Conservation (phyloP, 2,113 vertebrate genomes). For the Coreoperca whiteheadi region DNA sequence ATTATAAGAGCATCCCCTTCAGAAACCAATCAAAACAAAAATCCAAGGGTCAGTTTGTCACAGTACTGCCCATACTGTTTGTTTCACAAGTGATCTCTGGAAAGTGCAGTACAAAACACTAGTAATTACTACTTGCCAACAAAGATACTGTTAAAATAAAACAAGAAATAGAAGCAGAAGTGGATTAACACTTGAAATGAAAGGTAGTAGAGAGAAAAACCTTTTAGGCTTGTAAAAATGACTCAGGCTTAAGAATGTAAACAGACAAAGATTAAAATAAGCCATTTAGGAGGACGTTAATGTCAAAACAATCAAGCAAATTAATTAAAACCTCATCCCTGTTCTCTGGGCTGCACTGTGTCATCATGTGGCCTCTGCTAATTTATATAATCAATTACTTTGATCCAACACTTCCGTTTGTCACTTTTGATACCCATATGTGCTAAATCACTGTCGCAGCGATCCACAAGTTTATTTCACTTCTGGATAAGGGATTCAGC, state of each 20-base stretch:
- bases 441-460: constrained; percentile 44
- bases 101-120: neutral
- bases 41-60: neutral
- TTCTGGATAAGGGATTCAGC: neutral
- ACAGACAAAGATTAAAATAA: constrained; percentile 7
- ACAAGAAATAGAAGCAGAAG: neutral
- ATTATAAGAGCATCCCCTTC: neutral
- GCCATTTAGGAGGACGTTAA: constrained; percentile 14
- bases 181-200: neutral
- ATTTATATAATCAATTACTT: constrained; percentile 64
- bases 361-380: constrained; percentile 32
- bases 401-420: constrained; percentile 55
- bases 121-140: neutral
- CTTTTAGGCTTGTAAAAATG: neutral
- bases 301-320: constrained; percentile 47
- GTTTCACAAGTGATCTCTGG: constrained; percentile 1
- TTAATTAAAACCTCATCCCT: constrained; percentile 48
- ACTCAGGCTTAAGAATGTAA: neutral
- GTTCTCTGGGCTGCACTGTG: constrained; percentile 33
- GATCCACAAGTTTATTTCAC: neutral
- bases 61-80: neutral
- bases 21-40: constrained; percentile 12
- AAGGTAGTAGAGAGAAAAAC: neutral
- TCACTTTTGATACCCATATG: constrained; percentile 51
- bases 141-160: neutral